Percentiles rank a stretch among this genome's conserved stretches.
Evolutionary conservation across 2,888 invertebrate genomes (phyloP).

Genomic region (Melitaea athalia): DNA sequence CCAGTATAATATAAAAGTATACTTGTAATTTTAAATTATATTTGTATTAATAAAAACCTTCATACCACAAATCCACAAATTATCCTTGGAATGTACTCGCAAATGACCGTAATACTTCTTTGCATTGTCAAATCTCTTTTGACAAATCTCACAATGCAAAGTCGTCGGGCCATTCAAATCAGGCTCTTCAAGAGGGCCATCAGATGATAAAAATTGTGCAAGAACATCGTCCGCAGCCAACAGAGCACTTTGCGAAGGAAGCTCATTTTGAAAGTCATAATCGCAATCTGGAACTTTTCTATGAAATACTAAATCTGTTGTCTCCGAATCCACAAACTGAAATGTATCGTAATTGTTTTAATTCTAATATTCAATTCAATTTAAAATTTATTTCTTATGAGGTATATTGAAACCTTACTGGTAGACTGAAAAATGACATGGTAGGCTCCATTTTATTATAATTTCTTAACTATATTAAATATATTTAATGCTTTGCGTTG

Average conservation of each 20-base stretch:
- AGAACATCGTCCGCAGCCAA: conserved; percentile 66
- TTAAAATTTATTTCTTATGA: background rate
- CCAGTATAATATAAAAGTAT: background rate
- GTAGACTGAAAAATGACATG: conserved; percentile 45
- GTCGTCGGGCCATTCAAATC: conserved; percentile 73
- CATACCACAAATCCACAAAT: conserved; percentile 74
- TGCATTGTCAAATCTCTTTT: conserved; percentile 73
- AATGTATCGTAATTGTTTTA: conserved; percentile 32
- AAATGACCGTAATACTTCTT: conserved; percentile 77
- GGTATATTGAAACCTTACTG: conserved; percentile 55
- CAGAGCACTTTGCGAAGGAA: conserved; percentile 57
- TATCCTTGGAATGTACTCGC: conserved; percentile 73
- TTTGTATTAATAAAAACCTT: conserved; percentile 19
- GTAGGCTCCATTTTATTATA: conserved; percentile 19
- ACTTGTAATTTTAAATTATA: background rate
- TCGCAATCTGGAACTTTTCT: conserved; percentile 53
- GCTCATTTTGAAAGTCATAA: conserved; percentile 56
- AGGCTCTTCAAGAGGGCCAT: conserved; percentile 72
- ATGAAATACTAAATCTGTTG: conserved; percentile 57
- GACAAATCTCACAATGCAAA: conserved; percentile 73
- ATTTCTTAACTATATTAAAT: background rate
- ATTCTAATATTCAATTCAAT: background rate
- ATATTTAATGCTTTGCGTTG: background rate
- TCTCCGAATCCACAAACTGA: conserved; percentile 67
- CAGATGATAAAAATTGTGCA: conserved; percentile 69